A percentile compares a stretch with the other conserved stretches of the same genome.
These are phyloP conservation scores for Darevskia nairensis DNA, from an alignment of 2,797 vertebrate species.

Conservation along the genomic window DNA sequence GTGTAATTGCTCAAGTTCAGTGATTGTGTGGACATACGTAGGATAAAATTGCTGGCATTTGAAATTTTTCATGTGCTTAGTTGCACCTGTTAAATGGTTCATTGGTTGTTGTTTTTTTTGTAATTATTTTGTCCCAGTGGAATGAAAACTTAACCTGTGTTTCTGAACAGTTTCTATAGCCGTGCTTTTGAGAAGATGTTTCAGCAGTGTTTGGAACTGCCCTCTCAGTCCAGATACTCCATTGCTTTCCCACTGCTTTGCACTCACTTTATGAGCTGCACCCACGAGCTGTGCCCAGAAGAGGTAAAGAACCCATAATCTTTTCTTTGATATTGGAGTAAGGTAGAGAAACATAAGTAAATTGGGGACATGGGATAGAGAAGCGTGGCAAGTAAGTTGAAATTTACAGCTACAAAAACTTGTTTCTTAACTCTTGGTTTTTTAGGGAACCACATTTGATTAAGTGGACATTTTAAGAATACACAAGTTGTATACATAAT, in stretches of 20 bases:
- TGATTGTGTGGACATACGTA: neutral
- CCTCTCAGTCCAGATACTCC: constrained; percentile 96
- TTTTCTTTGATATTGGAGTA: neutral
- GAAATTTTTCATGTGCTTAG: neutral
- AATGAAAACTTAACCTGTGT: constrained; percentile 52
- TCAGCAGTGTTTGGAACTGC: constrained; percentile 98
- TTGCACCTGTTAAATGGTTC: neutral
- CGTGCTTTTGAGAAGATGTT: constrained; percentile 99
- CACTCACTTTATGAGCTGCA: constrained; percentile 99
- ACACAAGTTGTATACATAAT: too few species aligned
- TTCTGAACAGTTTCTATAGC: constrained; percentile 92
- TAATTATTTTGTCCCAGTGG: neutral
- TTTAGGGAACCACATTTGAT: neutral
- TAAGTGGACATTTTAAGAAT: neutral
- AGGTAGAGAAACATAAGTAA: neutral
- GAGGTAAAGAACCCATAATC: constrained; percentile 82
- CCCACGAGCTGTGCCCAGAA: constrained; percentile 97
- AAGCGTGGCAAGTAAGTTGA: neutral
- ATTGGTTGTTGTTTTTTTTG: neutral
- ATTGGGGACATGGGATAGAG: neutral
- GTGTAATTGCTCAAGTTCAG: neutral
- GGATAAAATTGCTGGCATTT: neutral
- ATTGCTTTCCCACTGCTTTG: constrained; percentile 98
- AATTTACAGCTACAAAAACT: neutral
- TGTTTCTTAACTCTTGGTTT: neutral